These are phyloP conservation scores for Campoplex nolae DNA, from an alignment of 2,888 invertebrate species.

Conservation along the genomic window DNA sequence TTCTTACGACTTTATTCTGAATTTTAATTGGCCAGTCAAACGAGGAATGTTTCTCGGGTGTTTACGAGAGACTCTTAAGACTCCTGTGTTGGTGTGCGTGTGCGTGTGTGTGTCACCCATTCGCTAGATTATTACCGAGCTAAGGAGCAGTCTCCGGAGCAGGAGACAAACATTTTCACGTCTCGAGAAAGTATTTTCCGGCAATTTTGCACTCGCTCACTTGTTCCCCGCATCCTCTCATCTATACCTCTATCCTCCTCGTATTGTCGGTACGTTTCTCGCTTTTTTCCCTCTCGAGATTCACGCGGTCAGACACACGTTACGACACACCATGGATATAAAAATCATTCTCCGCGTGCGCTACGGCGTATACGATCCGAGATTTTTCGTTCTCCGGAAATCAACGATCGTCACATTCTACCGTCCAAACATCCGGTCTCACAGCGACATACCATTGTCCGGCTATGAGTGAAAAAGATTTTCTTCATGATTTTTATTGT, in stretches of 20 bases:
- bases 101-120: slow-evolving; percentile 19
- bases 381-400: background rate
- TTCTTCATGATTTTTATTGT: background rate
- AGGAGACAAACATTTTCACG: slow-evolving; percentile 58
- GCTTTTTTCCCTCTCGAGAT: background rate
- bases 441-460: background rate
- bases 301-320: background rate
- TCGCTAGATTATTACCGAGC: slow-evolving; percentile 56
- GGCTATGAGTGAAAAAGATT: background rate
- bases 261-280: background rate
- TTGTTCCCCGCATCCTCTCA: background rate
- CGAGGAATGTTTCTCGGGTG: background rate
- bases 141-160: slow-evolving; percentile 62
- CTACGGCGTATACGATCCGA: background rate
- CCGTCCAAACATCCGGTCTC: background rate
- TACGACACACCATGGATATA: background rate
- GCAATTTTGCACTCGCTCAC: background rate
- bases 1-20: background rate
- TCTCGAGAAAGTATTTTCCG: slow-evolving; percentile 57
- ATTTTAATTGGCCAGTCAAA: slow-evolving; percentile 4
- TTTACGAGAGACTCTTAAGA: slow-evolving; percentile 19
- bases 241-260: background rate
- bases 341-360: background rate
- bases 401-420: background rate
- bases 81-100: background rate